Evolutionary conservation across 1,140 invertebrate genomes (phyloP).

Genomic region (Scaptodrosophila lebanonensis): DNA sequence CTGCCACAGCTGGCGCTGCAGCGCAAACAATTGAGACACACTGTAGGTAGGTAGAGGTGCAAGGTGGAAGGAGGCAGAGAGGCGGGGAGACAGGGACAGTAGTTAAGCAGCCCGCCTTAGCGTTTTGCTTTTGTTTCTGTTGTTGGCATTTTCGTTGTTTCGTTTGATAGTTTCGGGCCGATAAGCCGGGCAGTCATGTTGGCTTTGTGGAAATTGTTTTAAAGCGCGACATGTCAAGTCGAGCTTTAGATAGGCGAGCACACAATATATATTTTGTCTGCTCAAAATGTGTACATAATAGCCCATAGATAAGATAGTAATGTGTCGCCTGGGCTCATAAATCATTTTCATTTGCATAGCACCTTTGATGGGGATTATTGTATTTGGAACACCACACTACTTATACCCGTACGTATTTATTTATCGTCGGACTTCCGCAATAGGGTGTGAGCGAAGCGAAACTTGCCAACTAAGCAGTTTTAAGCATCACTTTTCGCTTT

Average conservation of each 20-base stretch:
- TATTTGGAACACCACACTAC: too few species aligned
- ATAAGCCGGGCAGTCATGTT: conserved; percentile 73
- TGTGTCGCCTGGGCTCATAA: conserved; percentile 67
- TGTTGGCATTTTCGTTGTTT: conserved; percentile 22
- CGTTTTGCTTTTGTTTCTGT: conserved; percentile 28
- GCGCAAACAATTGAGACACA: conserved; percentile 71
- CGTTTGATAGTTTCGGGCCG: conserved; percentile 63
- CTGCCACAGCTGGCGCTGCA: too few species aligned
- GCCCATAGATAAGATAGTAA: conserved; percentile 68
- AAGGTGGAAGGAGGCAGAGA: too few species aligned
- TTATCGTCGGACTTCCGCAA: conserved; percentile 65
- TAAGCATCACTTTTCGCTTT: conserved; percentile 74
- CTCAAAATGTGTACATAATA: conserved; percentile 73
- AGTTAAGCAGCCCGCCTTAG: conserved; percentile 35
- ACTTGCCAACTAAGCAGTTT: conserved; percentile 71
- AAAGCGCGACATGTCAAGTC: conserved; percentile 37
- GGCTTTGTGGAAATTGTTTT: conserved; percentile 50
- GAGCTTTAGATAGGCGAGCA: conserved; percentile 65
- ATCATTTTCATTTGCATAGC: conserved; percentile 73
- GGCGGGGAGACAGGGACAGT: too few species aligned
- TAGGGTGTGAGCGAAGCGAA: conserved; percentile 46
- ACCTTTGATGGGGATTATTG: too few species aligned
- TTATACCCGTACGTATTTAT: too few species aligned
- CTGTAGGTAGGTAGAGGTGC: conserved; percentile 43
- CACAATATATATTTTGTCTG: conserved; percentile 67